These are phyloP conservation scores for Lacerta agilis DNA, from an alignment of 2,797 vertebrate species.

Conservation along the genomic window DNA sequence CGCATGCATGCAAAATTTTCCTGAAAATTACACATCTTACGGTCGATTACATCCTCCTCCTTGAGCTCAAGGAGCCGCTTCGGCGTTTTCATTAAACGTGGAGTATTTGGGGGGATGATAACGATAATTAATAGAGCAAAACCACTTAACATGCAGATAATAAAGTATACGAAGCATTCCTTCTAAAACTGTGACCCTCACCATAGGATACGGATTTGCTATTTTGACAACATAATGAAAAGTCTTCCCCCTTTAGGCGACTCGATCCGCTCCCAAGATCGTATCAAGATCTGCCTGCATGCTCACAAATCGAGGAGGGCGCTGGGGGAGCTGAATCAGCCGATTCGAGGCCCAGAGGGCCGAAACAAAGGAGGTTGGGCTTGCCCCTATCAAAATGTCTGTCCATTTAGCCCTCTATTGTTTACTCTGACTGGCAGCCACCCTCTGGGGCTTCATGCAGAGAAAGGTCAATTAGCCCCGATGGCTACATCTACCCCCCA, in stretches of 20 bases:
- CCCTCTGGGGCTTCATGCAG: background rate
- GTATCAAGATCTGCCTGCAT: slow-evolving; percentile 24
- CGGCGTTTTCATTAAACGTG: slow-evolving; percentile 48
- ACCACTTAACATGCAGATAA: slow-evolving; percentile 63
- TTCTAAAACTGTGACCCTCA: slow-evolving; percentile 62
- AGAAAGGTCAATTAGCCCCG: background rate
- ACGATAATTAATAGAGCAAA: slow-evolving; percentile 58
- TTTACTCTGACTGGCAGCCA: background rate
- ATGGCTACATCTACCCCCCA: too few relatives aligned
- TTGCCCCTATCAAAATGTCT: background rate
- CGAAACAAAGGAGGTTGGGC: background rate
- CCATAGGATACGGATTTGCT: slow-evolving; percentile 58
- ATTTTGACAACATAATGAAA: slow-evolving; percentile 48
- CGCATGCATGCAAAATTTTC: slow-evolving; percentile 64
- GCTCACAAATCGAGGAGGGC: background rate
- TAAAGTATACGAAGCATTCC: slow-evolving; percentile 39
- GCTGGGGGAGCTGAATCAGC: too few relatives aligned
- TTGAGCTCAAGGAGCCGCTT: slow-evolving; percentile 34
- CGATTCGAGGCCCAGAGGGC: background rate
- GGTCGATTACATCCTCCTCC: slow-evolving; percentile 49
- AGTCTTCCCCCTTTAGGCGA: slow-evolving; percentile 44
- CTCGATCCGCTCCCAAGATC: slow-evolving; percentile 38
- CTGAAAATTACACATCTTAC: slow-evolving; percentile 63
- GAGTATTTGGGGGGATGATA: slow-evolving; percentile 45
- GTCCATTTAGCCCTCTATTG: background rate